A percentile compares a stretch with the other conserved stretches of the same genome.
Conservation (phyloP, 2,888 invertebrate species). For the Steinernema scapterisci region DNA sequence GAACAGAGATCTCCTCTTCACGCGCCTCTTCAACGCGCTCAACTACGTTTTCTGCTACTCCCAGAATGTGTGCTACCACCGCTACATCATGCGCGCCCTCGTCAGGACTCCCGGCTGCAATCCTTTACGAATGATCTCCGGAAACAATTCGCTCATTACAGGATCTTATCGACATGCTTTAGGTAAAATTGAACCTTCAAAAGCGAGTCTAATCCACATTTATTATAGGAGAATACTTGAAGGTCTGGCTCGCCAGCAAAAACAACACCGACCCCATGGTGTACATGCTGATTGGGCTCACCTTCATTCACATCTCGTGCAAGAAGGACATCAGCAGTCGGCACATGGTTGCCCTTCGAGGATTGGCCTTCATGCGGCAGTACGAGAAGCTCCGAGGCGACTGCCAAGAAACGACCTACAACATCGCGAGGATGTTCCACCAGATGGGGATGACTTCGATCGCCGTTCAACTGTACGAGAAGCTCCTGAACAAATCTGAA, state of each 20-base stretch:
- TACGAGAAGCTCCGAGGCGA: conserved; percentile 51
- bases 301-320: conserved; percentile 65
- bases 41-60: conserved; percentile 64
- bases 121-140: conserved; percentile 62
- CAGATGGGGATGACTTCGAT: conserved; percentile 59
- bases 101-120: conserved; percentile 56
- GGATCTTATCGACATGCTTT: conserved; percentile 65
- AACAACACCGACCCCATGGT: conserved; percentile 53
- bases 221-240: conserved; percentile 58
- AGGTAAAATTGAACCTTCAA: conserved; percentile 8
- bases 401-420: conserved; percentile 56
- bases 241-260: conserved; percentile 53
- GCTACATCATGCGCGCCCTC: conserved; percentile 63
- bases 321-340: conserved; percentile 64
- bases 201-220: neutral
- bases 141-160: conserved; percentile 65
- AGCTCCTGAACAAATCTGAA: conserved; percentile 43
- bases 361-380: conserved; percentile 58
- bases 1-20: conserved; percentile 40
- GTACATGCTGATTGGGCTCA: conserved; percentile 59
- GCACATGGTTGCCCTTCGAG: conserved; percentile 59
- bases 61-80: conserved; percentile 60
- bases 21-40: conserved; percentile 59
- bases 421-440: conserved; percentile 63
- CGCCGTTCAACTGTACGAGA: conserved; percentile 62